A percentile compares a stretch with the other conserved stretches of the same genome.
These are phyloP conservation scores for Dendrocincla fuliginosa DNA, from an alignment of 2,797 vertebrate genomes.

Conservation along the genomic window DNA sequence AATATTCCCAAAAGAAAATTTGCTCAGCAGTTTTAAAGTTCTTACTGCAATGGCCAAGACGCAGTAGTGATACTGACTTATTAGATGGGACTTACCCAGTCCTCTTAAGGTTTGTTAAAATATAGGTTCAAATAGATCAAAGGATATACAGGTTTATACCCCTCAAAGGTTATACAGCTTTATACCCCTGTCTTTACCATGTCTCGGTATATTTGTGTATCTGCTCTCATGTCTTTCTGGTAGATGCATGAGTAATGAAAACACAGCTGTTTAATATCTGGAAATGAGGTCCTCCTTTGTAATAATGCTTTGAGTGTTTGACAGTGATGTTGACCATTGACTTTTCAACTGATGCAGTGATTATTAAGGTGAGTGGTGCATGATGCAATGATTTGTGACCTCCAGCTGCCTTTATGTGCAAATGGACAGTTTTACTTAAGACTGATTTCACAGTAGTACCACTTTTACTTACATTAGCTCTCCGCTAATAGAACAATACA, in stretches of 20 bases:
- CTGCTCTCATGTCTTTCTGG: neutral
- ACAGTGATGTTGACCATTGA: neutral
- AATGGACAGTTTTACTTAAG: neutral
- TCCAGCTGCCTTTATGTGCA: neutral
- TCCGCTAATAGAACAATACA: neutral
- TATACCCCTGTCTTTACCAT: neutral
- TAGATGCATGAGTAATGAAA: neutral
- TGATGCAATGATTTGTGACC: neutral
- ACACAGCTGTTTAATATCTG: neutral
- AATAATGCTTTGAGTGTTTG: neutral
- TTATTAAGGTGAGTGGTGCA: neutral
- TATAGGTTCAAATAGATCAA: neutral
- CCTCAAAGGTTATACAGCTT: neutral
- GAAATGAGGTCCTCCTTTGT: neutral
- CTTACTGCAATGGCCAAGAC: neutral
- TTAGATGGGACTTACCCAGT: neutral
- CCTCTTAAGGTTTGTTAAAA: neutral
- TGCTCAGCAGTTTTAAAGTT: neutral
- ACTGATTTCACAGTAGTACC: neutral
- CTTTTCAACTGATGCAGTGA: neutral
- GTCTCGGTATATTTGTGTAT: neutral
- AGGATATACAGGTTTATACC: neutral
- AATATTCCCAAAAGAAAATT: neutral
- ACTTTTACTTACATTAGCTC: neutral
- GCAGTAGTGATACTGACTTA: neutral